Evolutionary conservation across 2,113 vertebrate species (phyloP).

Genomic region (Struthidea cinerea): DNA sequence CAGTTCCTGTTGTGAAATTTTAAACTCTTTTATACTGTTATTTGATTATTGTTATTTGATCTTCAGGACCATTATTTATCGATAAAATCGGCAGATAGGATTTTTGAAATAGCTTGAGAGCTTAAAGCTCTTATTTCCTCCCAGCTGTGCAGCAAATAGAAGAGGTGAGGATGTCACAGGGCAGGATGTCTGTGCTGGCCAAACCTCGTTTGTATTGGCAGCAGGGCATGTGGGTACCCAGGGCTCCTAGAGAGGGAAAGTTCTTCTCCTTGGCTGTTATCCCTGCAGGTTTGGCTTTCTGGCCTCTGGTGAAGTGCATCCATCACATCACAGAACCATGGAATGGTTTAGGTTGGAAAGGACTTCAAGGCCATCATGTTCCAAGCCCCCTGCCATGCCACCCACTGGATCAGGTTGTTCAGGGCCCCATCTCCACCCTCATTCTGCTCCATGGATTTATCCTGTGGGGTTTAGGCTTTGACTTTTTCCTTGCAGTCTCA

Average conservation of each 20-base stretch:
- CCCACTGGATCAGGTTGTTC: background rate
- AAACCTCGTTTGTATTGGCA: accelerated
- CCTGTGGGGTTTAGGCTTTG: background rate
- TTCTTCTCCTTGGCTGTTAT: background rate
- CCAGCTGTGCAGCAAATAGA: background rate
- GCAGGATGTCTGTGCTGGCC: background rate
- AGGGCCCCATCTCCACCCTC: background rate
- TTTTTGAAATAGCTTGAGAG: background rate
- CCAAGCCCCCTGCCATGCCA: background rate
- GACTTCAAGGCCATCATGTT: background rate
- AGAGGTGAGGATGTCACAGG: background rate
- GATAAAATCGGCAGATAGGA: background rate
- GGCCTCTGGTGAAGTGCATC: background rate
- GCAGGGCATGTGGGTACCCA: background rate
- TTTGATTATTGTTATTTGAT: background rate
- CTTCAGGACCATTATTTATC: background rate
- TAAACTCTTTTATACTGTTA: background rate
- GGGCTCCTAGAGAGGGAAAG: background rate
- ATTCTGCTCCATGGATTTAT: background rate
- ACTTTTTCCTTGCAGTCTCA: background rate
- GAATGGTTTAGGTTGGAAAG: background rate
- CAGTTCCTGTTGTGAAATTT: background rate
- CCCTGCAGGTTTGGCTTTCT: background rate
- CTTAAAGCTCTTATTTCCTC: background rate
- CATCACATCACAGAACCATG: background rate